Conservation (phyloP, 1,140 invertebrate genomes). For the Reticulitermes speratus region DNA sequence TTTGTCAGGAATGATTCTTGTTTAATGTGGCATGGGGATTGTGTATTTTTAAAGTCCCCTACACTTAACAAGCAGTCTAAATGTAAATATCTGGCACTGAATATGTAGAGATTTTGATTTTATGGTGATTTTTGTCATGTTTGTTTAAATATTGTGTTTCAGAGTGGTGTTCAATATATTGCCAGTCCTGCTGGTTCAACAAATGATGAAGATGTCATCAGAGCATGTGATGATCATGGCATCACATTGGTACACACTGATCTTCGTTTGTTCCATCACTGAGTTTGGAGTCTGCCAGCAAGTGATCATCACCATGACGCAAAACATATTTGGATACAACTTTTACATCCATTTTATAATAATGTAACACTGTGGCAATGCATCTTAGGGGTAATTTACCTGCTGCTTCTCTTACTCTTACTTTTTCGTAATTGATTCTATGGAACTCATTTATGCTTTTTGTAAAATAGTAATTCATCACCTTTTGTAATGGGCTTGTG, state of each 20-base stretch:
- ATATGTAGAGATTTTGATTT: no score
- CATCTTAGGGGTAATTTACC: neutral
- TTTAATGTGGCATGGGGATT: no score
- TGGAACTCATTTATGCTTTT: no score
- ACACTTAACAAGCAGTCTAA: no score
- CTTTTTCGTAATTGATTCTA: no score
- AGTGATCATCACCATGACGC: neutral
- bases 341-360: constrained; percentile 11
- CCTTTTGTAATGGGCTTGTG: no score
- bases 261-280: constrained; percentile 94
- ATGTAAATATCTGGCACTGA: no score
- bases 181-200: constrained; percentile 91
- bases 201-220: constrained; percentile 87
- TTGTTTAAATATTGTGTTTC: constrained; percentile 43
- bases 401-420: neutral
- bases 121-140: no score
- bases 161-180: constrained; percentile 94
- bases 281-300: constrained; percentile 41
- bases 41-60: no score
- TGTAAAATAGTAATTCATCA: no score
- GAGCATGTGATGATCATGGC: constrained; percentile 89
- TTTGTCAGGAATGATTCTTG: no score
- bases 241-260: constrained; percentile 90
- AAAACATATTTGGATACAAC: neutral
- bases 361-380: neutral